phyloP scores from a whole-genome alignment of 2,888 invertebrate species.

The Phortica magna region DNA sequence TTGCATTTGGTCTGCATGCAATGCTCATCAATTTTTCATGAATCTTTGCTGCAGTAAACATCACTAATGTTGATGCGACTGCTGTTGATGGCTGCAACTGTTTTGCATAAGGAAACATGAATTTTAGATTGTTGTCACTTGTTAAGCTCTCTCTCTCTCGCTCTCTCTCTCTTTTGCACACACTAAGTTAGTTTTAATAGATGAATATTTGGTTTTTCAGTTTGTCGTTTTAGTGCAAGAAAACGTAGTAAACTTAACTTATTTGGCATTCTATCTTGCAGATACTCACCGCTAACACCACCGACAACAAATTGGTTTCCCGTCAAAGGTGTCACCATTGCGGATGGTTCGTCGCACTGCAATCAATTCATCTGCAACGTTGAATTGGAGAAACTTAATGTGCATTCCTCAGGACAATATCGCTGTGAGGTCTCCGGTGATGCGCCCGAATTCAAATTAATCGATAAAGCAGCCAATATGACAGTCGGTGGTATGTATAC shows the following conservation, averaged over 20 bases:
- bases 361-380: slow-evolving; percentile 78
- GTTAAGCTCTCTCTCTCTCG: background rate
- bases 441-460: slow-evolving; percentile 81
- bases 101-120: slow-evolving; percentile 58
- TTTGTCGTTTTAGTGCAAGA: background rate
- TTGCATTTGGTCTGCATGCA: slow-evolving; percentile 20
- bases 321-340: slow-evolving; percentile 76
- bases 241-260: background rate
- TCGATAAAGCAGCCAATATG: slow-evolving; percentile 81
- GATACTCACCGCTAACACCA: slow-evolving; percentile 77
- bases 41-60: slow-evolving; percentile 21
- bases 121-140: slow-evolving; percentile 21
- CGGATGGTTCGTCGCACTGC: slow-evolving; percentile 76
- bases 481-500: slow-evolving; percentile 80
- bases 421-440: slow-evolving; percentile 83
- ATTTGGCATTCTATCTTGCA: slow-evolving; percentile 53
- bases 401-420: slow-evolving; percentile 79
- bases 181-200: background rate
- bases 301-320: slow-evolving; percentile 77
- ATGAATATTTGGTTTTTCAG: too few species aligned
- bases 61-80: background rate
- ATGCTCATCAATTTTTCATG: slow-evolving; percentile 71
- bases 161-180: slow-evolving; percentile 20
- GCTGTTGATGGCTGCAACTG: slow-evolving; percentile 42
- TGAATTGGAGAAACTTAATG: slow-evolving; percentile 75